These are phyloP conservation scores for Morus bassanus DNA, from an alignment of 2,797 vertebrate genomes.

Conservation along the genomic window DNA sequence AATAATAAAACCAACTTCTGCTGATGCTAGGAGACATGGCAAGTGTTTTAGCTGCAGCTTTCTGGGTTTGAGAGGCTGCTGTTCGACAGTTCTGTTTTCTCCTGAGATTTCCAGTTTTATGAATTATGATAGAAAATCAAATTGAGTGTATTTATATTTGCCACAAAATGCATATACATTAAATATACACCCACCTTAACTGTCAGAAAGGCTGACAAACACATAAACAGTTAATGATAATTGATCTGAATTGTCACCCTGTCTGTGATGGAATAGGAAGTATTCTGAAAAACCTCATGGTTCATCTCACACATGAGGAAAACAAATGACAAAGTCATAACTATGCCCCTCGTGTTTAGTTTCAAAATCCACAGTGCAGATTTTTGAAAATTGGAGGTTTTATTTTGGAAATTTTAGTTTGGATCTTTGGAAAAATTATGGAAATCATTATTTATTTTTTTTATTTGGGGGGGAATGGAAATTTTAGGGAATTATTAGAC, in stretches of 20 bases:
- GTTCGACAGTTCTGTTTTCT: neutral
- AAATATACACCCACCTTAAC: neutral
- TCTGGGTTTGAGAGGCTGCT: neutral
- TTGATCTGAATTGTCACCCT: neutral
- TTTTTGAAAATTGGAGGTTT: neutral
- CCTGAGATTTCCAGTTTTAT: neutral
- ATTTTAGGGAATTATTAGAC: neutral
- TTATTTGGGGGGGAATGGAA: fast-evolving
- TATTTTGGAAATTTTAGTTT: neutral
- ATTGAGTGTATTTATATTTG: neutral
- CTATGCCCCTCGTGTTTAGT: neutral
- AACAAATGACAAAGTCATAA: neutral
- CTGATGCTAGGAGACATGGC: neutral
- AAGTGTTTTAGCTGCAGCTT: neutral
- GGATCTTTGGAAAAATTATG: neutral
- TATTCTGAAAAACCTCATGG: neutral
- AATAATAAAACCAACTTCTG: neutral
- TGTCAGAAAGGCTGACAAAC: neutral
- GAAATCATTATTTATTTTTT: neutral
- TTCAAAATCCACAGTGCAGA: neutral
- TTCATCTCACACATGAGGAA: neutral
- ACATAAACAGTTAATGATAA: neutral
- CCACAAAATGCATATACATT: neutral
- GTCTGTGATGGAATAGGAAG: neutral
- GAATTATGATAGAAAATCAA: neutral